Evolutionary conservation across 2,113 vertebrate species (phyloP), one percentile per base, ranked within the genome.

Genomic region (Paralichthys olivaceus): DNA sequence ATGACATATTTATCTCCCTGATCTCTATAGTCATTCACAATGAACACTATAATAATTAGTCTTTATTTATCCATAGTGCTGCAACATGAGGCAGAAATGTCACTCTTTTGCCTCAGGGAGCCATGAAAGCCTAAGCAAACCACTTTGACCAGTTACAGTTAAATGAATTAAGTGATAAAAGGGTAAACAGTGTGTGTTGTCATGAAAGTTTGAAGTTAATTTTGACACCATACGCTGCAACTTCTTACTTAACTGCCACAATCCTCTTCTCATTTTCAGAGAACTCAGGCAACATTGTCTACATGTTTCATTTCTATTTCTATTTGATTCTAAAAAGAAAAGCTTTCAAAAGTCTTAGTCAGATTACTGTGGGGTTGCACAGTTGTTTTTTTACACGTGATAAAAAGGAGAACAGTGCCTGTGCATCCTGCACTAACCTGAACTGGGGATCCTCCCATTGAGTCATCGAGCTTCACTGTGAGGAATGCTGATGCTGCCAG

Each of bases 391-490:
- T 59, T 19, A 12, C 20, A 22, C 0, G 14, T 49, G 12, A 23
- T 37, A 3, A 54, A 3, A 28, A 55, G 25, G 26, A 12, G 20
- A 53, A 53, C 49, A n/a, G 6, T 49, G 20, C 20, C 7, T 19
- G 5, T 5, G 19, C 17, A n/a, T 2, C 0, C 1, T 57, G 77
- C 32, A 55, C 77, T 49, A 28, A 93, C 95, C 94, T 95, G 95
- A 68, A 95, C 93, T 0, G 94, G 94, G 20, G 92, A 28, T 77
- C 93, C 94, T 68, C 91, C 90, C 94, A 95, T 94, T 66, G 93
- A 93, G 80, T 95, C 91, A 67, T 95, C 95, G 34, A 95, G 83
- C 76, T 87, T 63, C 23, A 95, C 92, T 4, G 94, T 95, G 84
- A 95, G 87, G 66, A 93, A 93, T 1, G 94, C 94, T 1, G 95